Evolutionary conservation across 1,140 invertebrate species (phyloP).

Genomic region (Aphelenchoides fujianensis): DNA sequence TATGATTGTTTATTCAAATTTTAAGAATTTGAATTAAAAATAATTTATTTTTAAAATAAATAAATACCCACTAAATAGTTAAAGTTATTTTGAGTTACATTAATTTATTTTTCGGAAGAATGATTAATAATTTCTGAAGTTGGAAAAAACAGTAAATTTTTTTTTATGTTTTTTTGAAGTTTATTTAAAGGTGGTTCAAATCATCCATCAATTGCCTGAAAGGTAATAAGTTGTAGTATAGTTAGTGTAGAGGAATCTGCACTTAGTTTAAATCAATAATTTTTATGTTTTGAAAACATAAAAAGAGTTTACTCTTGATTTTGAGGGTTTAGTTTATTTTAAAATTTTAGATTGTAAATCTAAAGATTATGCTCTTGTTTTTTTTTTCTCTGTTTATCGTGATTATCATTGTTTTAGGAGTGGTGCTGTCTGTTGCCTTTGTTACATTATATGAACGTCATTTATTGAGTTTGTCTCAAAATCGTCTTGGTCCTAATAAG

Average conservation of each 20-base stretch:
- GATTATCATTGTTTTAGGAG: slow-evolving; percentile 63
- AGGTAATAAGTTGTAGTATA: slow-evolving; percentile 49
- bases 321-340: slow-evolving; percentile 45
- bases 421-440: slow-evolving; percentile 70
- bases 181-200: slow-evolving; percentile 52
- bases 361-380: slow-evolving; percentile 59
- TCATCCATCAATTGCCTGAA: slow-evolving; percentile 49
- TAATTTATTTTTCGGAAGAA: slow-evolving; percentile 41
- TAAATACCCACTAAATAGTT: slow-evolving; percentile 40
- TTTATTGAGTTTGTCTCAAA: slow-evolving; percentile 70
- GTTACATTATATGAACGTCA: slow-evolving; percentile 72
- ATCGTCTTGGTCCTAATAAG: slow-evolving; percentile 73
- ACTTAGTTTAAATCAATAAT: slow-evolving; percentile 47
- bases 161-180: slow-evolving; percentile 49
- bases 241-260: slow-evolving; percentile 40
- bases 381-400: slow-evolving; percentile 65
- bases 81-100: slow-evolving; percentile 40
- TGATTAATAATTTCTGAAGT: slow-evolving; percentile 41
- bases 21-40: slow-evolving; percentile 45
- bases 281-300: slow-evolving; percentile 43
- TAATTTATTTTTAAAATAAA: slow-evolving; percentile 39
- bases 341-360: slow-evolving; percentile 52
- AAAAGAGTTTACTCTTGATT: slow-evolving; percentile 42
- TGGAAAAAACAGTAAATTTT: slow-evolving; percentile 48
- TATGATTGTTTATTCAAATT: slow-evolving; percentile 44